Percentiles rank a stretch among this genome's conserved stretches.
Evolutionary conservation across 1,140 invertebrate species (phyloP).

Genomic region (Zaprionus camerounensis): DNA sequence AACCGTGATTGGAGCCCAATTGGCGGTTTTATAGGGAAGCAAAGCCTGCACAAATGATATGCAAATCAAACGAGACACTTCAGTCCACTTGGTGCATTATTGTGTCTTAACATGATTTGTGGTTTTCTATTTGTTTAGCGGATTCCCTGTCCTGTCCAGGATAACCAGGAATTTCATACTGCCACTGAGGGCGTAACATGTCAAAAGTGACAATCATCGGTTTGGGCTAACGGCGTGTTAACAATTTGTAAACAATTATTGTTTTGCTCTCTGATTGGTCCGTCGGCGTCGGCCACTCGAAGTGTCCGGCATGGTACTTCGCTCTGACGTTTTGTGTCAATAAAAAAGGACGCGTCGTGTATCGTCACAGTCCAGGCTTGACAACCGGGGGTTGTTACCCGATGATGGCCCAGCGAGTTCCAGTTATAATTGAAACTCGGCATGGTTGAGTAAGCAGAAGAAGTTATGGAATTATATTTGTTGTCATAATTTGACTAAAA

Average conservation of each 20-base stretch:
- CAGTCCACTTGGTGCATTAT: conserved; percentile 35
- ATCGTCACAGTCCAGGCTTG: conserved; percentile 1
- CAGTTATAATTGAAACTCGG: background rate
- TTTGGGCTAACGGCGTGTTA: conserved; percentile 57
- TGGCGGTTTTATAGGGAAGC: conserved; percentile 66
- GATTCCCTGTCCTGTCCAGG: conserved; percentile 24
- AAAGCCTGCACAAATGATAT: conserved; percentile 71
- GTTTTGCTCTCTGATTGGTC: conserved; percentile 80
- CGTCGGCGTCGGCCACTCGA: conserved; percentile 54
- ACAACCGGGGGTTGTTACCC: conserved; percentile 45
- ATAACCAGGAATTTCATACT: conserved; percentile 25
- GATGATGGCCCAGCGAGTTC: background rate
- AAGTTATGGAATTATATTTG: conserved; percentile 1
- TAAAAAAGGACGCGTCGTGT: conserved; percentile 46
- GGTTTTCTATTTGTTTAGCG: conserved; percentile 66
- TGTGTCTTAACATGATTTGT: conserved; percentile 68
- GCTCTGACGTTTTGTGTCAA: conserved; percentile 68
- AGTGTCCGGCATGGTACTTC: conserved; percentile 52
- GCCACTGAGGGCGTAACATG: conserved; percentile 60
- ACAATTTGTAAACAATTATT: conserved; percentile 84
- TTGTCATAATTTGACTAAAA: background rate
- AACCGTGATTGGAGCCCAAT: conserved; percentile 9
- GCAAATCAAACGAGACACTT: conserved; percentile 69
- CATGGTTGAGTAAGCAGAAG: background rate
- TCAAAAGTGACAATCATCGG: conserved; percentile 79